Base-by-base conservation (phyloP, 2,113 vertebrate species). In the Dolichallabes microphthalmus region DNA sequence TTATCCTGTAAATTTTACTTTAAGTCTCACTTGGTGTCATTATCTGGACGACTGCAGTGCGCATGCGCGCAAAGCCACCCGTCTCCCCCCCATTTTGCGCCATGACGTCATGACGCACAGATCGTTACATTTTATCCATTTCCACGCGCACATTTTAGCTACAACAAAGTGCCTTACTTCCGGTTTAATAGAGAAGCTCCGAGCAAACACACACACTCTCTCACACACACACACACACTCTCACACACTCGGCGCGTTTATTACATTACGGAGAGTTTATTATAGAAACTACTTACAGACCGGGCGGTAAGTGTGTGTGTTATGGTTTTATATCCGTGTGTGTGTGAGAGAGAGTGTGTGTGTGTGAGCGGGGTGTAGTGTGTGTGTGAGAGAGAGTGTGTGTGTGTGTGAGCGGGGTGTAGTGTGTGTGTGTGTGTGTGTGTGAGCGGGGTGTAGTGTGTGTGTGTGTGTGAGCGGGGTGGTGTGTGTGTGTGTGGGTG, bases 91-190 rank as follows among this genome's bases (percentile, higher is more conserved):
- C 3, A 5, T 15, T 9, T 4, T 25, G 27, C 73, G 73, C 7
- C 45, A 45, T 75, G 73, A 75, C 73, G 73, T 53, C 2, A 52
- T 8, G 58, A 61, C 60, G 58, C 79, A 60, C 12, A 25, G 15
- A n/a, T 64, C 14, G 57, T 60, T 32, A 17, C 22, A 0, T 52
- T 73, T 64, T 71, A 13, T 69, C 25, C 14, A 25, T 69, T 66
- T 50, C 78, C 60, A 81, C 60, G 79, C 22, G n/a, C 32, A 52
- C 17, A 52, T 32, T 75, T 75, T 27, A 15, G 14, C 39, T 58
- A 80, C 58, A 80, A 66, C 45, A 82, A 82, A 30, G 25, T 45
- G 30, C 61, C 8, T 64, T 61, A 82, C 61, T 66, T 82, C 80
- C 80, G 80, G 80, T 82, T 5, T 82, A 17, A 6, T 53, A 4